A percentile compares a stretch with the other conserved stretches of the same genome.
Conservation (phyloP, 2,888 invertebrate genomes). For the Zootermopsis nevadensis region DNA sequence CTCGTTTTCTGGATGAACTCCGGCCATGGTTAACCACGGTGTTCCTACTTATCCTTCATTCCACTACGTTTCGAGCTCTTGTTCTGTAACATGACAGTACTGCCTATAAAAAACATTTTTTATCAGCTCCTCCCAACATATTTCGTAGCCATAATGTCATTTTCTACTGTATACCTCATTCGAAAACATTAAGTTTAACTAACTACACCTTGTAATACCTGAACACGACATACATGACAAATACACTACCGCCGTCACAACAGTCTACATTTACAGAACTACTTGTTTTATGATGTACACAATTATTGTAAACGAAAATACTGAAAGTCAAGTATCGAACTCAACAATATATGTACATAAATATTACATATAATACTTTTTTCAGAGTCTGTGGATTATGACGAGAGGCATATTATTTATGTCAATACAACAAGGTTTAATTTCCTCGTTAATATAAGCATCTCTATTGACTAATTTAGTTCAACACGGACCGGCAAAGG, state of each 20-base stretch:
- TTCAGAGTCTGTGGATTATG: too few relatives aligned
- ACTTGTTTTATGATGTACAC: slow-evolving; percentile 17
- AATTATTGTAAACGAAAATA: not conserved
- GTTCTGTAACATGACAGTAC: slow-evolving; percentile 2
- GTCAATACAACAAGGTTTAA: too few relatives aligned
- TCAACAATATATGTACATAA: not conserved
- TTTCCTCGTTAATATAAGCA: not conserved
- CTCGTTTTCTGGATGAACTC: slow-evolving; percentile 46
- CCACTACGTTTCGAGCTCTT: not conserved
- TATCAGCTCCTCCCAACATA: slow-evolving; percentile 17
- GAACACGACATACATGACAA: not conserved
- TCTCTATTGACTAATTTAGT: not conserved
- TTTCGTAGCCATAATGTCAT: slow-evolving; percentile 6
- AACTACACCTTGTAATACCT: not conserved
- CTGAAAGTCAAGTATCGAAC: not conserved
- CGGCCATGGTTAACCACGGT: slow-evolving; percentile 46
- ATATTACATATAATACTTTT: not conserved
- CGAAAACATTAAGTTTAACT: not conserved
- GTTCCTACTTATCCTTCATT: slow-evolving; percentile 7
- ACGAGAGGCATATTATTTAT: not conserved
- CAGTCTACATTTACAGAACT: not conserved
- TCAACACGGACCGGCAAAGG: not conserved
- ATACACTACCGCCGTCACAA: not conserved
- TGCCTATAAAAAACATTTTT: slow-evolving; percentile 19
- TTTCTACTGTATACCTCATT: not conserved